These are phyloP conservation scores for Octodonta nipae DNA, from an alignment of 2,888 invertebrate species.

Conservation along the genomic window DNA sequence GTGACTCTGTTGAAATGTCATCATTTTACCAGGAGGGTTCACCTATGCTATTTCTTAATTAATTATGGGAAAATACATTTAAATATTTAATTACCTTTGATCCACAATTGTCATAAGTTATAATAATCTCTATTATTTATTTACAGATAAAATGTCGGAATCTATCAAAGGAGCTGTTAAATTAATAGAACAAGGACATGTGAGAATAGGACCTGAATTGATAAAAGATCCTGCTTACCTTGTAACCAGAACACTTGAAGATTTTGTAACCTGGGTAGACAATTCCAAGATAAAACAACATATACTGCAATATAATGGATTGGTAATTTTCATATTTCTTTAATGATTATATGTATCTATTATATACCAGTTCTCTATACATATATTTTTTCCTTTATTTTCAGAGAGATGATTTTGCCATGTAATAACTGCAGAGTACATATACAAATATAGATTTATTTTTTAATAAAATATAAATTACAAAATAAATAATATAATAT, in stretches of 20 bases:
- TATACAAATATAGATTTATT: too few relatives aligned
- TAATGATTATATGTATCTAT: not conserved
- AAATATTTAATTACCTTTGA: too few relatives aligned
- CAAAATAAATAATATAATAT: not conserved
- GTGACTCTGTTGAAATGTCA: too few relatives aligned
- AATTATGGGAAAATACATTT: too few relatives aligned
- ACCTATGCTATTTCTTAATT: too few relatives aligned
- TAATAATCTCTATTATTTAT: too few relatives aligned
- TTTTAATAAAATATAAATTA: not conserved
- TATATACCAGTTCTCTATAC: not conserved
- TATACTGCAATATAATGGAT: conserved; percentile 78
- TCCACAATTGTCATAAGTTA: too few relatives aligned
- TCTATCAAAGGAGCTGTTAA: conserved; percentile 69
- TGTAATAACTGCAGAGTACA: too few relatives aligned
- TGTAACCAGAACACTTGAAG: conserved; percentile 83
- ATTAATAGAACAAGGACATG: conserved; percentile 92
- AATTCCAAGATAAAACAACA: conserved; percentile 82
- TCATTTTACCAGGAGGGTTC: too few relatives aligned
- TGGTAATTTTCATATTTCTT: conserved; percentile 35
- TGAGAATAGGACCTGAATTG: conserved; percentile 87
- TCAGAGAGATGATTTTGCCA: too few relatives aligned
- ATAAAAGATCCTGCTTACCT: conserved; percentile 94
- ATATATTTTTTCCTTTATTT: conserved; percentile 2
- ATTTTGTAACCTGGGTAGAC: conserved; percentile 97
- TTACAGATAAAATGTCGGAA: conserved; percentile 71